Evolutionary conservation across 1,140 invertebrate genomes (phyloP).

Genomic region (Saccostrea glomerata): DNA sequence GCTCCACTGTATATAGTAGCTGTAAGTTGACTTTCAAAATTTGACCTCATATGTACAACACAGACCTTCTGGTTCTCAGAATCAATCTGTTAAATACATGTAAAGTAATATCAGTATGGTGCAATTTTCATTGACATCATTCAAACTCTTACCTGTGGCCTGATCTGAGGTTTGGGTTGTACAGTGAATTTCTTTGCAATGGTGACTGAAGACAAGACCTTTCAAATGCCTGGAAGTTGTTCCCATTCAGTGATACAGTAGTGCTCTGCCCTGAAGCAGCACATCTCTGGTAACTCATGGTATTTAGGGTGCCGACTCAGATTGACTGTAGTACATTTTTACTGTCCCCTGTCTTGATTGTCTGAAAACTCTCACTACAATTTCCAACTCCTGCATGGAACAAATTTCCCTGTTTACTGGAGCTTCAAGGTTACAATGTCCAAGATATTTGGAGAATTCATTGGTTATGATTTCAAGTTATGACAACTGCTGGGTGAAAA

Average conservation of each 20-base stretch:
- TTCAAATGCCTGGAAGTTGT: conserved; percentile 3
- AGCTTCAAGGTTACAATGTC: not conserved
- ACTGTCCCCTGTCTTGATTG: not conserved
- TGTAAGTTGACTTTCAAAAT: too few species aligned
- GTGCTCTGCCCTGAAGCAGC: conserved; percentile 28
- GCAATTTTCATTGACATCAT: too few species aligned
- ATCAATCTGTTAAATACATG: too few species aligned
- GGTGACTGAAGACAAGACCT: conserved; percentile 13
- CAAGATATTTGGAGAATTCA: not conserved
- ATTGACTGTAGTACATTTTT: not conserved
- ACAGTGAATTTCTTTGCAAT: not conserved
- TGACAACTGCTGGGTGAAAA: not conserved
- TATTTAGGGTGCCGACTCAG: not conserved
- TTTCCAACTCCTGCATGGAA: not conserved
- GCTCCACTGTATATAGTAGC: too few species aligned
- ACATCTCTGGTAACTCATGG: not conserved
- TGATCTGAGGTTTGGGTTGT: not conserved
- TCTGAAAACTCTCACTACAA: not conserved
- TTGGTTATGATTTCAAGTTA: not conserved
- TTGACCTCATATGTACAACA: too few species aligned
- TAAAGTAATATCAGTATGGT: too few species aligned
- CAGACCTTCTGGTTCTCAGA: too few species aligned
- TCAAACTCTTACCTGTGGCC: not conserved
- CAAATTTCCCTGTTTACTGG: not conserved
- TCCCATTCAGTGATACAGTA: not conserved